A percentile compares a stretch with the other conserved stretches of the same genome.
phyloP scores from a whole-genome alignment of 2,888 invertebrate genomes.

The Cremastinae sp. region DNA sequence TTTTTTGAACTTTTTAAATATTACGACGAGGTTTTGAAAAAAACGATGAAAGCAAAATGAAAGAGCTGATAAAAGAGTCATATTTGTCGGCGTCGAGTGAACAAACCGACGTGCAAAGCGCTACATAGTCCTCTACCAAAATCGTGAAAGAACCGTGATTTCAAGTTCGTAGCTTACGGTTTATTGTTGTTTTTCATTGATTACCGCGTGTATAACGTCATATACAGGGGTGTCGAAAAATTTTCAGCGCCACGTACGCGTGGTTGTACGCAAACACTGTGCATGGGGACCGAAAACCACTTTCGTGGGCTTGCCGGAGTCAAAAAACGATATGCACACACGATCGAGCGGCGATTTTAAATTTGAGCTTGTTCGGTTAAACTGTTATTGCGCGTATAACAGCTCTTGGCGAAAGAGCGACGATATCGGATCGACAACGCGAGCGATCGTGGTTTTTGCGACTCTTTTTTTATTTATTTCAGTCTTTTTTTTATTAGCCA shows the following conservation, averaged over 20 bases:
- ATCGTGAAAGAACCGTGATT: conserved; percentile 23
- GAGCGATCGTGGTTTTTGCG: conserved; percentile 38
- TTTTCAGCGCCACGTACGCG: conserved; percentile 15
- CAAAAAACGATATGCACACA: conserved; percentile 22
- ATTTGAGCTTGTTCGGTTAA: conserved; percentile 44
- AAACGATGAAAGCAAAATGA: too few species aligned
- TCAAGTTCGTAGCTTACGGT: conserved; percentile 19
- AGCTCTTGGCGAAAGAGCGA: conserved; percentile 19
- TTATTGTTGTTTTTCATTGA: conserved; percentile 38
- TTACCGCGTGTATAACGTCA: conserved; percentile 20
- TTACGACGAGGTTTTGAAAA: too few species aligned
- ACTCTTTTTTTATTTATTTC: conserved; percentile 30
- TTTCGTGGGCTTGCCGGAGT: conserved; percentile 2
- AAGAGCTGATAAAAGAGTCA: too few species aligned
- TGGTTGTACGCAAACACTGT: neutral
- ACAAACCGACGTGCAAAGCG: too few species aligned
- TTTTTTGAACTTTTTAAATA: too few species aligned
- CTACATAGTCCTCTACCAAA: too few species aligned
- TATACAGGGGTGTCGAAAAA: conserved; percentile 30
- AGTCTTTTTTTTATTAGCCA: conserved; percentile 9
- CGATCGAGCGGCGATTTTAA: conserved; percentile 46
- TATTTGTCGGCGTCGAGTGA: too few species aligned
- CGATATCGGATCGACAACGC: conserved; percentile 8
- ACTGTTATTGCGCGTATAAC: conserved; percentile 56
- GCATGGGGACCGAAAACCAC: neutral